Evolutionary conservation across 2,113 vertebrate genomes (phyloP), one percentile per base, ranked within the genome.

Genomic region (Melanerpes formicivorus): DNA sequence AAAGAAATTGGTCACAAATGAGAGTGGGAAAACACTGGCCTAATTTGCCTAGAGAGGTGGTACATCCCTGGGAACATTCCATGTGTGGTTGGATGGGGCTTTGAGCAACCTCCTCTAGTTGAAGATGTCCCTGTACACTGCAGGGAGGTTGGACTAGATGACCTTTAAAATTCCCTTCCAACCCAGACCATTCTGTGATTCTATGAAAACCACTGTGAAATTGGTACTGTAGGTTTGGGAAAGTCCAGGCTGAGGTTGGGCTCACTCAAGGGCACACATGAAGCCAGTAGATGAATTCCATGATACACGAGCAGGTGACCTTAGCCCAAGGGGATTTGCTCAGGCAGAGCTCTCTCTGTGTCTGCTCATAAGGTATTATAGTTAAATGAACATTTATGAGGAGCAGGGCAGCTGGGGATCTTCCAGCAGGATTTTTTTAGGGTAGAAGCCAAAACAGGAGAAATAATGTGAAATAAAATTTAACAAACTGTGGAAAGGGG

Each of bases 371-470:
- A 84, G 73, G 48, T 62, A 18, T 88, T 59, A 7, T 2, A 30
- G 18, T 78, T 44, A 55, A 92, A 60, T 11, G 46, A 84, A 55
- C 11, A 32, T 85, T 80, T 76, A 50, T 40, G 77, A 76, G 80
- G 48, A 88, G 59, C 1, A 2, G 64, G 64, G 52, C 23, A 42
- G 60, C 71, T 70, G 78, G 42, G 27, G 0, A 82, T 22, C 40
- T 74, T 34, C 19, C 30, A 71, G 86, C 30, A 82, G 44, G 64
- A 32, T 54, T 90, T 54, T 90, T 93, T 84, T 56, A 66, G 66
- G 42, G 26, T 42, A 30, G 56, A 37, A 76, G 71, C 78, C 86
- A 81, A 50, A 88, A 84, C 0, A 0, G 78, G 71, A 88, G 95
- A 79, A 94, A 65, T 79, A 78, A 62, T 0, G 0, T 0, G 2